Base-by-base conservation (phyloP, 2,888 invertebrate genomes). In the Xestia sexstrigata region DNA sequence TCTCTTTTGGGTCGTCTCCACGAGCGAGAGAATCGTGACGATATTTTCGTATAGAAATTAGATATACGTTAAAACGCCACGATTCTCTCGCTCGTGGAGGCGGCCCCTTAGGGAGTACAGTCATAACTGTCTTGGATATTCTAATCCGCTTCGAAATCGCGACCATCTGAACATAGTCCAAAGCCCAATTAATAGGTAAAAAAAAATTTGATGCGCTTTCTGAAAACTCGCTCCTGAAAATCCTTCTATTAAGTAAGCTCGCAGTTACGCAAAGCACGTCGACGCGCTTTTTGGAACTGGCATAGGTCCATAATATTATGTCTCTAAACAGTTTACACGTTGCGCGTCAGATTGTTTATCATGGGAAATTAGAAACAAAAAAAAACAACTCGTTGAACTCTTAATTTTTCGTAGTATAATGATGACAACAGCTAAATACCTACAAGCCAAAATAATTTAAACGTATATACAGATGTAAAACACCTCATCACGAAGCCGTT, bases 371-470 rank as follows among this genome's bases (percentile, higher is more conserved):
- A 45, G 0, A 49, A 49, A 6, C 20, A 35, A n/a, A 39, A 63
- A n/a, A 35, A n/a, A 39, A 63, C 20, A 39, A 39, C n/a, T 0
- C 70, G 30, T 17, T 74, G 23, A 30, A 17, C 26, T 8, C 55
- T 4, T 20, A 6, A 58, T 2, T 47, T 39, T 35, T 47, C 6
- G 3, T 47, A 47, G 11, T 20, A 13, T n/a, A 70, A n/a, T 47
- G 3, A 72, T 9, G 17, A 69, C 5, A 35, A 13, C 11, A 47
- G 7, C 35, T n/a, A n/a, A 62, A 63, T 30, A 6, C 35, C 35
- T n/a, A 35, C 30, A 45, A 78, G 42, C 20, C 35, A 68, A 55
- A 78, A 62, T 77, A 49, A 49, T 39, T 49, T n/a, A n/a, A n/a
- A n/a, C n/a, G n/a, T n/a, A n/a, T n/a, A n/a, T n/a, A n/a, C n/a